Conservation (phyloP, 2,797 vertebrate species). For the Melanotaenia boesemani region DNA sequence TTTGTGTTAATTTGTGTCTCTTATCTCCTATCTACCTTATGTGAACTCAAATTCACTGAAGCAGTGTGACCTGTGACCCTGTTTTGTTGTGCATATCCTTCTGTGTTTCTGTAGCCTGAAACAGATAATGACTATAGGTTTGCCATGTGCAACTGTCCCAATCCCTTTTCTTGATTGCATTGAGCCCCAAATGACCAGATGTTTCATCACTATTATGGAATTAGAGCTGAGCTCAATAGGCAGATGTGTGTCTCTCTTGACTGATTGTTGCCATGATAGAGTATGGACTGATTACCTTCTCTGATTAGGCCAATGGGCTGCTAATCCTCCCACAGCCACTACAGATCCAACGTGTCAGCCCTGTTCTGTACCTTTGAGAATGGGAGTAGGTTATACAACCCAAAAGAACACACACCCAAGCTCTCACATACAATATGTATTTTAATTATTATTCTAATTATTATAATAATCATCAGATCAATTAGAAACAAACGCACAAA, state of each 20-base stretch:
- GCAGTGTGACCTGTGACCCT: conserved; percentile 38
- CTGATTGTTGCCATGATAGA: conserved; percentile 82
- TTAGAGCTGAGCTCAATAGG: conserved; percentile 84
- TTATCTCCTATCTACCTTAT: background rate
- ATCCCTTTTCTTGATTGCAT: conserved; percentile 81
- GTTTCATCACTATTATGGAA: conserved; percentile 86
- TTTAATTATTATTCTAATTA: too few species aligned
- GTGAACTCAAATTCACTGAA: conserved; percentile 25
- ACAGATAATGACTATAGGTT: conserved; percentile 72
- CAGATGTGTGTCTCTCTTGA: conserved; percentile 83
- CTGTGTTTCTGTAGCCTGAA: conserved; percentile 47
- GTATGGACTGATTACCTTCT: conserved; percentile 78
- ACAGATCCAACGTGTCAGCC: conserved; percentile 36
- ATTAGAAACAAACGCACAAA: background rate
- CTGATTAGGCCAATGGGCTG: conserved; percentile 79
- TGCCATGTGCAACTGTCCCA: conserved; percentile 80
- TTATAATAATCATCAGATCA: too few species aligned
- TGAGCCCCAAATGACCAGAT: conserved; percentile 83
- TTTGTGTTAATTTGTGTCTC: too few species aligned
- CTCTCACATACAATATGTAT: too few species aligned
- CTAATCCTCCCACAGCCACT: conserved; percentile 67
- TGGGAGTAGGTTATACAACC: conserved; percentile 53
- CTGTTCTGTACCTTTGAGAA: conserved; percentile 47
- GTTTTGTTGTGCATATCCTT: conserved; percentile 26
- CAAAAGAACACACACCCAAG: background rate